A percentile compares a stretch with the other conserved stretches of the same genome.
Evolutionary conservation across 2,797 vertebrate species (phyloP).

Genomic region (Halcyon smyrnensis): DNA sequence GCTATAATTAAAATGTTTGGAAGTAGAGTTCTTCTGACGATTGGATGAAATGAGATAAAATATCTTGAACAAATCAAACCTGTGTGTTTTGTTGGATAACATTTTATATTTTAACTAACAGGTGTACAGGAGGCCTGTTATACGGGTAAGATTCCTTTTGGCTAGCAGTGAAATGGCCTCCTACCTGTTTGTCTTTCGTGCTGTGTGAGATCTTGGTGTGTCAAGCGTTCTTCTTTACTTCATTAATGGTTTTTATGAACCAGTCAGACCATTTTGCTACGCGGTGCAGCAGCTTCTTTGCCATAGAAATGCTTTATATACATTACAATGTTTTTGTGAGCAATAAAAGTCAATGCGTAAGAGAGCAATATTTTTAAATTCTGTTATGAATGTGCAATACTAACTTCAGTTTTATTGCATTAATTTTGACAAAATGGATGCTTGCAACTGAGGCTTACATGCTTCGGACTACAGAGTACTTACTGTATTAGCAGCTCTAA

Average conservation of each 20-base stretch:
- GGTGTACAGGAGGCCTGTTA: conserved; percentile 89
- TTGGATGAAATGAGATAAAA: neutral
- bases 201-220: conserved; percentile 73
- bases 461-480: conserved; percentile 36
- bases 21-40: neutral
- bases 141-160: conserved; percentile 86
- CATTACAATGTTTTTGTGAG: conserved; percentile 57
- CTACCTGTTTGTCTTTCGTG: conserved; percentile 78
- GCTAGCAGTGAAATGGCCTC: conserved; percentile 74
- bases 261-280: conserved; percentile 67
- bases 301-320: conserved; percentile 74
- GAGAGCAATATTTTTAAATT: conserved; percentile 61
- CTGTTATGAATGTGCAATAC: conserved; percentile 50
- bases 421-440: conserved; percentile 66
- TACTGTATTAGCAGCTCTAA: conserved; percentile 45
- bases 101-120: conserved; percentile 87
- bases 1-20: neutral
- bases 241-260: conserved; percentile 69
- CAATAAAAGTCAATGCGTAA: conserved; percentile 59
- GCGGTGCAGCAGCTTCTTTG: conserved; percentile 76
- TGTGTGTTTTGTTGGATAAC: conserved; percentile 69
- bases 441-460: conserved; percentile 23
- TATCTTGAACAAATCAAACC: conserved; percentile 30
- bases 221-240: conserved; percentile 67
- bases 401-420: conserved; percentile 66